Percentiles rank a stretch among this genome's conserved stretches.
phyloP scores from a whole-genome alignment of 1,140 invertebrate species.

The Dermatophagoides farinae region DNA sequence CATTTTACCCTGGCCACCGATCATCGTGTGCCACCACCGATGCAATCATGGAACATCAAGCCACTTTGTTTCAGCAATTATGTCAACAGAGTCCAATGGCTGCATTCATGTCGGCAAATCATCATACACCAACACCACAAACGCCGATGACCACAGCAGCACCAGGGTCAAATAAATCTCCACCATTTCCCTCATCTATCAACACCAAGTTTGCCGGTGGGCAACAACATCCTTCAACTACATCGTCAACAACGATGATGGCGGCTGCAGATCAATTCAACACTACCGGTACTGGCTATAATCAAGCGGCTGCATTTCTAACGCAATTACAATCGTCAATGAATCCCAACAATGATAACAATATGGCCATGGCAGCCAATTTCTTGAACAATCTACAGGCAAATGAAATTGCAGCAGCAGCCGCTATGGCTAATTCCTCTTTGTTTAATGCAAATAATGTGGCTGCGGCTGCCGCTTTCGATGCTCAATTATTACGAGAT shows the following conservation, averaged over 20 bases:
- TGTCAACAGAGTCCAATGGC: not conserved
- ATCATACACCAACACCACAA: no score
- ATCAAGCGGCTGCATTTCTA: not conserved
- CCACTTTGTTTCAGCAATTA: not conserved
- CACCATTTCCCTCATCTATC: no score
- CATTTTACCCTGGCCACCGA: not conserved
- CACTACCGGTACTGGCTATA: not conserved
- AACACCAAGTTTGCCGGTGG: no score
- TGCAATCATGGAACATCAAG: not conserved
- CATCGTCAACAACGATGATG: no score
- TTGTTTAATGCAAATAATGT: constrained; percentile 10
- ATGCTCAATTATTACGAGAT: constrained; percentile 28
- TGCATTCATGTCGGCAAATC: not conserved
- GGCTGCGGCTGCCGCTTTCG: constrained; percentile 17
- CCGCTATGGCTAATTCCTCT: not conserved
- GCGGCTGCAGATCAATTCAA: not conserved
- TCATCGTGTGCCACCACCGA: not conserved
- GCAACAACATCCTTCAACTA: not conserved
- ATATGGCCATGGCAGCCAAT: not conserved
- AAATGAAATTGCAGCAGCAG: no score
- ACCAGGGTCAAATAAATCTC: no score
- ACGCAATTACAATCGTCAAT: not conserved
- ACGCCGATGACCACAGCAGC: no score
- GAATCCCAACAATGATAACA: no score
- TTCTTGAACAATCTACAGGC: not conserved